Base-by-base conservation (phyloP, 2,797 vertebrate species). In the Acrossocheilus fasciatus region DNA sequence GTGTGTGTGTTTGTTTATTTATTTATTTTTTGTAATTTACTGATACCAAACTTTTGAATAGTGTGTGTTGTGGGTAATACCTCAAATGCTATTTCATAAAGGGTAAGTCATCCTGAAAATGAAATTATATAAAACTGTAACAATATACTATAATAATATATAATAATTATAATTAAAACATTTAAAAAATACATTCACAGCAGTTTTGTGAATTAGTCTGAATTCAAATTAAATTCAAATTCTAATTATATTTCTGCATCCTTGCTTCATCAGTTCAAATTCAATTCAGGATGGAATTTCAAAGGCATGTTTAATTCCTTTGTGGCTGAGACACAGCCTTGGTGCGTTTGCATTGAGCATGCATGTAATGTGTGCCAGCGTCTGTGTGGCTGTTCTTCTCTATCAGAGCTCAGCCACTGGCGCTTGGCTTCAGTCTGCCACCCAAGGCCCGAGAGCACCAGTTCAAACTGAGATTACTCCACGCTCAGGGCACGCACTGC, bases 391-490 rank as follows among this genome's bases (percentile, higher is more conserved):
- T 78, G 76, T 82, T 76, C 45, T 62, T 64, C 69, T 64, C 26
- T 69, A 59, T 84, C 76, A 39, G 68, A 62, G 74, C 84, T 82
- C 81, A 89, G 89, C 85, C 85, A 84, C 86, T 88, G 83, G 81
- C 86, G 64, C 73, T 62, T 84, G 57, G 78, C 86, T 70, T 87
- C 72, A 81, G 34, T 62, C 76, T 82, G 86, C 87, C 84, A 74
- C 30, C 76, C 72, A 36, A 26, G 82, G 66, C 87, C 88, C 68
- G 66, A 75, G 84, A 87, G 85, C 88, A 86, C 83, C 84, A 89
- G 89, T 89, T 91, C 89, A 88, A 79, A 81, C 84, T 77, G 52
- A 88, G 90, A 90, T 91, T 89, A 89, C 86, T 91, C 47, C 23
- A 79, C 73, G 86, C 86, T 89, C 86, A 52, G 85, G 64, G 86